A percentile compares a stretch with the other conserved stretches of the same genome.
Evolutionary conservation across 2,888 invertebrate species (phyloP).

Genomic region (Cheilosia scutellata): DNA sequence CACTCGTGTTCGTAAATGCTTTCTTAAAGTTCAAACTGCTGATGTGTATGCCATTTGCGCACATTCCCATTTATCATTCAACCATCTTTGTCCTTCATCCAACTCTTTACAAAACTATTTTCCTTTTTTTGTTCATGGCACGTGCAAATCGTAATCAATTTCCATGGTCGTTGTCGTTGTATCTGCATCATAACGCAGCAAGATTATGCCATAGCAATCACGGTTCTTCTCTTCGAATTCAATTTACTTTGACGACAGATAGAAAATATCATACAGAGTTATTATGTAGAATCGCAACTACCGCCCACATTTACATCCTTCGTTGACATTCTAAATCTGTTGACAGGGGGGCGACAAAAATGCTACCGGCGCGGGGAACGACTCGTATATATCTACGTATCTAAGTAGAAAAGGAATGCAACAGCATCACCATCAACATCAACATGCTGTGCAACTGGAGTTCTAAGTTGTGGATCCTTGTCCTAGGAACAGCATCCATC

Average conservation of each 20-base stretch:
- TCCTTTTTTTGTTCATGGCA: neutral
- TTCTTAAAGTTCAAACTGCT: too few species aligned
- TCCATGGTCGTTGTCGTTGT: conserved; percentile 9
- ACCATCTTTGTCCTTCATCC: too few species aligned
- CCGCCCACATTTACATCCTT: conserved; percentile 37
- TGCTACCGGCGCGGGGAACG: conserved; percentile 1
- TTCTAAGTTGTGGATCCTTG: conserved; percentile 27
- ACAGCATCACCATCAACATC: conserved; percentile 37
- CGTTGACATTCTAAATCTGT: conserved; percentile 69
- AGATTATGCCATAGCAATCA: conserved; percentile 66
- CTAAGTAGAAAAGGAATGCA: conserved; percentile 37
- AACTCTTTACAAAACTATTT: too few species aligned
- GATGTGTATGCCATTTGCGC: too few species aligned
- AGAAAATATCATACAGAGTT: conserved; percentile 6
- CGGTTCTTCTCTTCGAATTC: conserved; percentile 50
- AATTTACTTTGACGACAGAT: conserved; percentile 65
- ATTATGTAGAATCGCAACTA: neutral
- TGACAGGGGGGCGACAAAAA: conserved; percentile 49
- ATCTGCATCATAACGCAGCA: conserved; percentile 52
- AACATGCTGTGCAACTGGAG: conserved; percentile 14
- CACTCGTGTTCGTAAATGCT: too few species aligned
- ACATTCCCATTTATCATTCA: too few species aligned
- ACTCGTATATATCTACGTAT: neutral
- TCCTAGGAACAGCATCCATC: conserved; percentile 17
- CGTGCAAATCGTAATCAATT: conserved; percentile 55